Percentiles rank a stretch among this genome's conserved stretches.
These are phyloP conservation scores for Sebastes trivittatus DNA, from an alignment of 2,797 vertebrate species.

Conservation along the genomic window DNA sequence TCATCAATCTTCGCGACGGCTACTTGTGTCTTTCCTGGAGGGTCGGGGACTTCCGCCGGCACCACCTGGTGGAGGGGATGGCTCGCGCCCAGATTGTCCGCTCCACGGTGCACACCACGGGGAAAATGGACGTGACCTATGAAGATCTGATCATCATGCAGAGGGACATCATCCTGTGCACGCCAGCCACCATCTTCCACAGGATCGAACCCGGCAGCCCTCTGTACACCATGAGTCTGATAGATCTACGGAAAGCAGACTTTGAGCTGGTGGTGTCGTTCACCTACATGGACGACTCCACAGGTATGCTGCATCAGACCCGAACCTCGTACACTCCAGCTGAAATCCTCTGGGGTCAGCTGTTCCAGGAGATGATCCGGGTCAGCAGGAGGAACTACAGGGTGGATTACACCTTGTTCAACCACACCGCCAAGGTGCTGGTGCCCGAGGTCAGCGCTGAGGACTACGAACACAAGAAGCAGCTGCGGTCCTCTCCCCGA, in stretches of 20 bases:
- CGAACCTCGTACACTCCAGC: slow-evolving; percentile 90
- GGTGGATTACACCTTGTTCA: slow-evolving; percentile 91
- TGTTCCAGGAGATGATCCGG: slow-evolving; percentile 91
- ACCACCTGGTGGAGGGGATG: slow-evolving; percentile 93
- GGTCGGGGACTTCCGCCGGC: slow-evolving; percentile 90
- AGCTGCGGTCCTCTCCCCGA: slow-evolving; percentile 20
- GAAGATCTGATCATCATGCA: slow-evolving; percentile 88
- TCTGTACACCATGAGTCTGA: slow-evolving; percentile 86
- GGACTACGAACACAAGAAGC: slow-evolving; percentile 85
- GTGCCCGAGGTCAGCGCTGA: slow-evolving; percentile 90
- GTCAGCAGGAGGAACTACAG: slow-evolving; percentile 87
- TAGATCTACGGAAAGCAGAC: slow-evolving; percentile 84
- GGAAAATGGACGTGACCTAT: slow-evolving; percentile 85
- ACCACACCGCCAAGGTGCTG: slow-evolving; percentile 88
- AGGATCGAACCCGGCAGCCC: slow-evolving; percentile 89
- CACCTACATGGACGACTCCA: slow-evolving; percentile 93
- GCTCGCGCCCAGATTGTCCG: slow-evolving; percentile 90
- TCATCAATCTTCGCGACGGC: slow-evolving; percentile 87
- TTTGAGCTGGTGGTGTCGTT: slow-evolving; percentile 96
- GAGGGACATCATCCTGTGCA: slow-evolving; percentile 87
- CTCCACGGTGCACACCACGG: slow-evolving; percentile 82
- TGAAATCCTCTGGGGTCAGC: slow-evolving; percentile 95
- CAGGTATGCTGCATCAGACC: slow-evolving; percentile 93
- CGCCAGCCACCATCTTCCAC: slow-evolving; percentile 89
- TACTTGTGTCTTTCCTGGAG: slow-evolving; percentile 94